phyloP scores from a whole-genome alignment of 2,797 vertebrate species.

The Steatocranus sp. region DNA sequence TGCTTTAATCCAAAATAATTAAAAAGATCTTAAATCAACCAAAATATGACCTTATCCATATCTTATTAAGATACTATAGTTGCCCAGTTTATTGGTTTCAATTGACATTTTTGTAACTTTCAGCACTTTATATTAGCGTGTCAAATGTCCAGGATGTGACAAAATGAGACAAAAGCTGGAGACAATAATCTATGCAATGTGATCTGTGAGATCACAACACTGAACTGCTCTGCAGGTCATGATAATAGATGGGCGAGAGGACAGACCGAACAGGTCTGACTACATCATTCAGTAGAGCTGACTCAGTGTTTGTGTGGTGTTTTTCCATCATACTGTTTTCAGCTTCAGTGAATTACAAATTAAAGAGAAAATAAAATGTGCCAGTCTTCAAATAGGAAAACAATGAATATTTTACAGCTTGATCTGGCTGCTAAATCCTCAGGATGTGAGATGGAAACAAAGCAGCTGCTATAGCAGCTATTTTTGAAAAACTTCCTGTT shows the following conservation, averaged over 20 bases:
- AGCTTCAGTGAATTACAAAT: neutral
- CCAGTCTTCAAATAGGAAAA: neutral
- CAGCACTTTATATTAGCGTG: neutral
- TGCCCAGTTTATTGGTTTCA: neutral
- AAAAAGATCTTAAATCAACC: neutral
- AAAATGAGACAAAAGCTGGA: neutral
- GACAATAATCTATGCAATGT: constrained; percentile 8
- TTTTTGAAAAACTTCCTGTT: constrained; percentile 55
- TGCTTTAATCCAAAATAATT: neutral
- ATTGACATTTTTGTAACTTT: neutral
- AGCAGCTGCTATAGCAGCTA: neutral
- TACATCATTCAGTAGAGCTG: constrained; percentile 20
- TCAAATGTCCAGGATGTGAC: neutral
- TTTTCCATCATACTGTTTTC: neutral
- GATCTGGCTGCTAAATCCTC: neutral
- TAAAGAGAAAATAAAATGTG: neutral
- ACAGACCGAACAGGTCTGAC: constrained; percentile 50
- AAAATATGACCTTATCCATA: neutral
- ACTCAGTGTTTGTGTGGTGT: neutral
- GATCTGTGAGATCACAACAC: constrained; percentile 1
- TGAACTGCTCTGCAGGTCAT: neutral
- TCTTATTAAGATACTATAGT: neutral
- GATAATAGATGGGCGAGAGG: constrained; percentile 12
- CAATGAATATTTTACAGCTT: neutral
- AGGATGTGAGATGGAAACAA: constrained; percentile 48